Evolutionary conservation across 2,888 invertebrate species (phyloP).

Genomic region (Tetragonisca angustula): DNA sequence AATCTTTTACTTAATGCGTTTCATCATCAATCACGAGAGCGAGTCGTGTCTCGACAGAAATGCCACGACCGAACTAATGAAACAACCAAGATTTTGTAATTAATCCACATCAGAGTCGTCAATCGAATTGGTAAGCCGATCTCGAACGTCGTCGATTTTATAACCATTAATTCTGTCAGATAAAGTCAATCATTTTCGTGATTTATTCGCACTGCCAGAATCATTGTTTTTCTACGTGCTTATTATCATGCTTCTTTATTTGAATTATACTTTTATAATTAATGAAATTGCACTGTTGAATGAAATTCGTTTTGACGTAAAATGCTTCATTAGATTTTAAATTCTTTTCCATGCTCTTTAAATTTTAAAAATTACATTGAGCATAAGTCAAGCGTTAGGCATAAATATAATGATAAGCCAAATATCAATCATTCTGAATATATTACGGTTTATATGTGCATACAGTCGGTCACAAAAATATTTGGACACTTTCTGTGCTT

Average conservation of each 20-base stretch:
- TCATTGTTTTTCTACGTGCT: not conserved
- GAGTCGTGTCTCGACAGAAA: not conserved
- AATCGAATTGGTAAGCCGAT: not conserved
- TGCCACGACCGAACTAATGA: not conserved
- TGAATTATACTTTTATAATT: not conserved
- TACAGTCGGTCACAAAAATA: no score
- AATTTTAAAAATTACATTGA: no score
- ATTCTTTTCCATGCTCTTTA: no score
- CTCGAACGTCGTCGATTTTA: not conserved
- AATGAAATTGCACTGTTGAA: no score
- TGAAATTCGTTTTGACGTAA: no score
- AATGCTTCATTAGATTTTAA: no score
- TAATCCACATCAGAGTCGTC: not conserved
- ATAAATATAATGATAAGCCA: no score
- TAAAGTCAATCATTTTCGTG: conserved; percentile 5
- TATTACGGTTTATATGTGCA: no score
- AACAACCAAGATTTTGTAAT: not conserved
- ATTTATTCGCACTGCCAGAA: not conserved
- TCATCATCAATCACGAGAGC: not conserved
- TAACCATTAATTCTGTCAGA: not conserved
- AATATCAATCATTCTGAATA: no score
- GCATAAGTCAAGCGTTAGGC: no score
- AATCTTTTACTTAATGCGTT: not conserved
- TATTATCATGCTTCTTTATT: not conserved
- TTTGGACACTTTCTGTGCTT: no score